Percentiles rank a stretch among this genome's conserved stretches.
phyloP scores from a whole-genome alignment of 2,797 vertebrate species.

The Valencia hispanica region DNA sequence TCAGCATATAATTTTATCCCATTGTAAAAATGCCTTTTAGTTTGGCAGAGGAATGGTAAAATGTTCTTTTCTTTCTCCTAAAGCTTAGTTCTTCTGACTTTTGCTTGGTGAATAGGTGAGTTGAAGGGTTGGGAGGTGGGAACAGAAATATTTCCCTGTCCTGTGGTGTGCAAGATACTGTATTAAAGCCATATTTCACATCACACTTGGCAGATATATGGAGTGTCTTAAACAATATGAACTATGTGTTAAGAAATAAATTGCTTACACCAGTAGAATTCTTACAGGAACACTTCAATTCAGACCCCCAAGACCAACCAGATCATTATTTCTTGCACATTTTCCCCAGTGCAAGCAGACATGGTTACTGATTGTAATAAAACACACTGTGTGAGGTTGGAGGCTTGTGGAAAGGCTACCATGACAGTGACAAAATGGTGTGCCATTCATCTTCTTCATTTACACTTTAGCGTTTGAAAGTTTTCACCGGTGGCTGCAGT shows the following conservation, averaged over 20 bases:
- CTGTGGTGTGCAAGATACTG: conserved; percentile 76
- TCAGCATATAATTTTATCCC: neutral
- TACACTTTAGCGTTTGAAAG: conserved; percentile 38
- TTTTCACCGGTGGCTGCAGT: conserved; percentile 33
- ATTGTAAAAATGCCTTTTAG: neutral
- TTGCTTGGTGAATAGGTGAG: conserved; percentile 36
- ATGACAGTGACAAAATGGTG: conserved; percentile 56
- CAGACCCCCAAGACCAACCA: conserved; percentile 78
- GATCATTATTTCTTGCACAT: conserved; percentile 83
- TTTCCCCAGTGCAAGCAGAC: conserved; percentile 82
- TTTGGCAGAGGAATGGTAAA: neutral
- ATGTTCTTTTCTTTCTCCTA: conserved; percentile 27
- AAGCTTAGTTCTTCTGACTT: conserved; percentile 55
- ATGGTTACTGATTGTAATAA: conserved; percentile 82
- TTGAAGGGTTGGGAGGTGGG: conserved; percentile 25
- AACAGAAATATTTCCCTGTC: conserved; percentile 79
- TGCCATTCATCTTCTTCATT: conserved; percentile 65
- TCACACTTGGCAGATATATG: conserved; percentile 84
- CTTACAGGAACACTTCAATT: conserved; percentile 86
- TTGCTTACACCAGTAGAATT: conserved; percentile 86
- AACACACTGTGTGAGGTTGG: conserved; percentile 66
- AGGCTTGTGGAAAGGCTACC: conserved; percentile 42
- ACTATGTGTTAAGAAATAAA: conserved; percentile 89
- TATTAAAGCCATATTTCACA: conserved; percentile 87
- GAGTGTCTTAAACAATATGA: conserved; percentile 87